Conservation (phyloP, 2,113 vertebrate species). For the Ancistrus triradiatus region DNA sequence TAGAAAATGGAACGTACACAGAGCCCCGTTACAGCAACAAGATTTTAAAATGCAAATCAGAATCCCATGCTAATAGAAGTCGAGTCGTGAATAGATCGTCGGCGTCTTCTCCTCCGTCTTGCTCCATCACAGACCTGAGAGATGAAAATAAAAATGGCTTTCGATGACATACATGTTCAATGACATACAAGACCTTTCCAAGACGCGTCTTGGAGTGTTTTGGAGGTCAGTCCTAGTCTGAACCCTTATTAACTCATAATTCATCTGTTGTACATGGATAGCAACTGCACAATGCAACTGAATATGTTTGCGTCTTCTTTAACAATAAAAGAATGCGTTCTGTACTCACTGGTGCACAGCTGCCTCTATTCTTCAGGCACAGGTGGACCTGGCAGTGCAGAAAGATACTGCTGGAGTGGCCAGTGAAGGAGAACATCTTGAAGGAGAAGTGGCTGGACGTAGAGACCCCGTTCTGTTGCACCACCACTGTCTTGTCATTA, state of each 20-base stretch:
- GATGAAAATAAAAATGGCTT: too few species aligned
- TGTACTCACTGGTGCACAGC: conserved; percentile 36
- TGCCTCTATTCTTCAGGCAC: conserved; percentile 26
- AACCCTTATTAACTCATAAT: too few species aligned
- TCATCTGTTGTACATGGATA: too few species aligned
- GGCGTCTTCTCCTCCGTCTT: too few species aligned
- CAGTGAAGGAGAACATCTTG: conserved; percentile 42
- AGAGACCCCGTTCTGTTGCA: conserved; percentile 34
- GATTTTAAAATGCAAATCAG: neutral
- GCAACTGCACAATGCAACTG: neutral
- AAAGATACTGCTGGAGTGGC: conserved; percentile 21
- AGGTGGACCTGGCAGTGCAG: conserved; percentile 52
- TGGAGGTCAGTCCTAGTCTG: too few species aligned
- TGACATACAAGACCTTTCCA: too few species aligned
- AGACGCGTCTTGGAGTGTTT: too few species aligned
- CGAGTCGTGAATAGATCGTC: conserved; percentile 20
- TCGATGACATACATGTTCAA: too few species aligned
- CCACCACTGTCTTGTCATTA: conserved; percentile 38
- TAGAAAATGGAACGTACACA: too few species aligned
- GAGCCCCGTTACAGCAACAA: too few species aligned
- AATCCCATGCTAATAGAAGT: neutral
- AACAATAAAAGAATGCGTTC: neutral
- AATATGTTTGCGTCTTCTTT: too few species aligned
- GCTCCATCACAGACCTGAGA: too few species aligned
- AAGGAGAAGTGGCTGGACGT: conserved; percentile 47